Evolutionary conservation across 2,888 invertebrate genomes (phyloP), one percentile per base, ranked within the genome.

Genomic region (Smittia sp.): DNA sequence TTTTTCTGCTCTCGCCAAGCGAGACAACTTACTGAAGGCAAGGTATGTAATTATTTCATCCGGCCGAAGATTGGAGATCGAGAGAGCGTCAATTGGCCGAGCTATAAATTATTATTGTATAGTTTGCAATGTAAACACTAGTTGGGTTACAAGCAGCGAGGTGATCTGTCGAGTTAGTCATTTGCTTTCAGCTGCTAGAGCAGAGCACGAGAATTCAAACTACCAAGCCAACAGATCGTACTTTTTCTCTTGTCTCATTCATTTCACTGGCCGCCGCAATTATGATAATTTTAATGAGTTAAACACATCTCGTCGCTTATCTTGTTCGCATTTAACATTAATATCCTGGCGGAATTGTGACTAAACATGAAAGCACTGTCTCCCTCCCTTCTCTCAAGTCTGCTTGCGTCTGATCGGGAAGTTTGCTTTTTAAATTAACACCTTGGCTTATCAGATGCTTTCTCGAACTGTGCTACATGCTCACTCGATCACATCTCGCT

Each of bases 271-370:
- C n/a, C n/a, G n/a, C n/a, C n/a, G 69, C 54, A 69, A 69, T 69
- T 69, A 69, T 69, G 69, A 69, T 69, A 69, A 69, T 69, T 69
- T 69, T 69, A 69, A 69, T 69, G 54, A 69, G 69, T 69, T 69
- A 69, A 69, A 69, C 54, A 69, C 69, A 67, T 69, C 69, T 69
- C 54, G 41, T 67, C 38, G 20, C 22, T 58, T 67, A 63, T 63
- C 63, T 63, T 63, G 9, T 24, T 25, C 63, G 1, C 22, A 24
- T 18, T 58, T 18, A 24, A 63, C 25, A 25, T 24, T 58, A 58
- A 32, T 65, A 15, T 65, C 24, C 65, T 38, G 65, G 9, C 20
- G 18, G 15, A 32, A 65, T 24, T 65, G 38, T 38, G 65, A n/a
- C 11, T 38, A 15, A 65, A 32, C 65, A 24, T 32, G 65, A 67